Evolutionary conservation across 1,140 invertebrate species (phyloP), one percentile per base, ranked within the genome.

Genomic region (Sarcophaga peregrina): DNA sequence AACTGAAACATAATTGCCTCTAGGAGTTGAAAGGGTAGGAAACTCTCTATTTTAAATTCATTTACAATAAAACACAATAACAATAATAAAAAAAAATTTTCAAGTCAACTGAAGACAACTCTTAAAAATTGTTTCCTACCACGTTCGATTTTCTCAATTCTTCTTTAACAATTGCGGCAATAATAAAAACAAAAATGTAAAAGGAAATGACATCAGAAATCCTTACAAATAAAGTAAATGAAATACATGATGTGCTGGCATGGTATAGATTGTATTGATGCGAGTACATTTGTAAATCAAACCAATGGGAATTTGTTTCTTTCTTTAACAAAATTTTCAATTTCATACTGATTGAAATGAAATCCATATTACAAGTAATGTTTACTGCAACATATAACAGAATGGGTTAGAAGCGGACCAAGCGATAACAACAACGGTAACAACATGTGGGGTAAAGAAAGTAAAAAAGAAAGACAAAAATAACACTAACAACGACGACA

Each of bases 261-360:
- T 15, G n/a, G n/a, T 15, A 58, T 58, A 58, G n/a, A 58, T 5
- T 68, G 20, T 68, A 68, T 2, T n/a, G n/a, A n/a, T n/a, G n/a
- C 17, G 58, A 8, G 20, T 68, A 68, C 58, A 68, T 17, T 78
- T 78, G 75, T 78, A 78, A 78, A 78, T 78, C 75, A 78, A 50
- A 50, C 46, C 75, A 78, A 78, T 78, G 75, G 75, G 75, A 78
- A 50, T 78, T 17, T 25, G 75, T 50, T 50, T 78, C 48, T 47
- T 50, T 25, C 17, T 50, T n/a, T n/a, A n/a, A n/a, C n/a, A n/a
- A n/a, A n/a, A n/a, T n/a, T n/a, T n/a, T n/a, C n/a, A 46, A 45
- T 75, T 78, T 78, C 75, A 50, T 78, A 9, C 75, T 78, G 75
- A 78, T 78, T 78, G 75, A 78, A 78, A 78, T 20, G 58, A 78